These are phyloP conservation scores for Phylloscopus trochilus DNA, from an alignment of 2,113 vertebrate genomes.

Conservation along the genomic window DNA sequence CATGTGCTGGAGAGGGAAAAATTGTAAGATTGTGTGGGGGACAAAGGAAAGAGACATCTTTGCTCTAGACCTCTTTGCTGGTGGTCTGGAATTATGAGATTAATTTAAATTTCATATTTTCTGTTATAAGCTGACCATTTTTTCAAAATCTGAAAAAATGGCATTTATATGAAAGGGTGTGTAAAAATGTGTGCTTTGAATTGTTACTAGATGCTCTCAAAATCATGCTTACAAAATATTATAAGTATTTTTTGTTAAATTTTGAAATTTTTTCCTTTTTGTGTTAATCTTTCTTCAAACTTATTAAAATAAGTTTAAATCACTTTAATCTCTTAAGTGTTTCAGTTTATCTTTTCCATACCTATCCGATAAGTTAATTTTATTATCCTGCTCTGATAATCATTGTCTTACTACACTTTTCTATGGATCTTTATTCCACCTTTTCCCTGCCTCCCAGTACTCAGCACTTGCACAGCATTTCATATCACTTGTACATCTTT, in stretches of 20 bases:
- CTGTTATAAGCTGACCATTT: neutral
- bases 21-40: fast-evolving
- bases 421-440: neutral
- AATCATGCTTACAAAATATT: neutral
- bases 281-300: neutral
- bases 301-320: too few relatives aligned
- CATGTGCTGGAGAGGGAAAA: neutral
- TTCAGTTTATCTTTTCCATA: neutral
- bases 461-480: neutral
- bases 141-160: neutral
- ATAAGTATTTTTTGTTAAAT: neutral
- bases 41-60: neutral
- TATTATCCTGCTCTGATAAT: neutral
- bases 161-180: neutral
- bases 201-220: neutral
- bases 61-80: neutral
- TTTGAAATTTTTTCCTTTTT: neutral
- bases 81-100: neutral
- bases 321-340: neutral
- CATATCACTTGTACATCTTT: neutral
- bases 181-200: neutral
- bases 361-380: neutral
- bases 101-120: neutral
- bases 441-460: neutral
- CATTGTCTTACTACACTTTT: neutral